A percentile compares a stretch with the other conserved stretches of the same genome.
Evolutionary conservation across 2,888 invertebrate species (phyloP).

Genomic region (Ophion ellenae): DNA sequence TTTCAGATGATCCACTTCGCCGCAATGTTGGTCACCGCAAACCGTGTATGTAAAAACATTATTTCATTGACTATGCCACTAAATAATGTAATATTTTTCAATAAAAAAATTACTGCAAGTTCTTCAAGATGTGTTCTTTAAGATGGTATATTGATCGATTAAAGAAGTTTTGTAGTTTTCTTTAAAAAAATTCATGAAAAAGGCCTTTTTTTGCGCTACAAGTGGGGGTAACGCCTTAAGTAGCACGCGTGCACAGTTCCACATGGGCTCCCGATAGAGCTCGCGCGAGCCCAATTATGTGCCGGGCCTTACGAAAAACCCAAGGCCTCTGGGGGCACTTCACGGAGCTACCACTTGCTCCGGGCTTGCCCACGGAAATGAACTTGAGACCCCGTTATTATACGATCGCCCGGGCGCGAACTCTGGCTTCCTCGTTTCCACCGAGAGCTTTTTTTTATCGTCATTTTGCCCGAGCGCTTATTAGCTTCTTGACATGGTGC

Average conservation of each 20-base stretch:
- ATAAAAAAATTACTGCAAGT: too few relatives aligned
- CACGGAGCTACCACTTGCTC: conserved; percentile 30
- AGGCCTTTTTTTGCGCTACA: too few relatives aligned
- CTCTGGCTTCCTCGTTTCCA: conserved; percentile 44
- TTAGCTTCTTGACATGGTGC: conserved; percentile 20
- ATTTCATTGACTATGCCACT: too few relatives aligned
- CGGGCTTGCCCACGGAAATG: conserved; percentile 54
- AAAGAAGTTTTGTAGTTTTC: too few relatives aligned
- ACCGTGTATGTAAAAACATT: too few relatives aligned
- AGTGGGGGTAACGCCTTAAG: too few relatives aligned
- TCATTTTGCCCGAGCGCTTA: conserved; percentile 19
- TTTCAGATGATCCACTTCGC: too few relatives aligned
- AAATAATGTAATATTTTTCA: too few relatives aligned
- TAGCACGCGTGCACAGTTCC: background rate
- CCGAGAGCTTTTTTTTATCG: background rate
- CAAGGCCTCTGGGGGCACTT: background rate
- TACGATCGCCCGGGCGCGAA: conserved; percentile 37
- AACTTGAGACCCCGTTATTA: conserved; percentile 55
- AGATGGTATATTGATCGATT: too few relatives aligned
- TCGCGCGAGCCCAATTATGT: conserved; percentile 73
- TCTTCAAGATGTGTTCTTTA: too few relatives aligned
- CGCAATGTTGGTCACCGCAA: too few relatives aligned
- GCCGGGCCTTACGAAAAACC: conserved; percentile 47
- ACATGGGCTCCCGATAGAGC: conserved; percentile 56
- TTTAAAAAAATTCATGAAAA: too few relatives aligned